Conservation (phyloP, 92 coral and sea anemone species). For the Porites evermanni region DNA sequence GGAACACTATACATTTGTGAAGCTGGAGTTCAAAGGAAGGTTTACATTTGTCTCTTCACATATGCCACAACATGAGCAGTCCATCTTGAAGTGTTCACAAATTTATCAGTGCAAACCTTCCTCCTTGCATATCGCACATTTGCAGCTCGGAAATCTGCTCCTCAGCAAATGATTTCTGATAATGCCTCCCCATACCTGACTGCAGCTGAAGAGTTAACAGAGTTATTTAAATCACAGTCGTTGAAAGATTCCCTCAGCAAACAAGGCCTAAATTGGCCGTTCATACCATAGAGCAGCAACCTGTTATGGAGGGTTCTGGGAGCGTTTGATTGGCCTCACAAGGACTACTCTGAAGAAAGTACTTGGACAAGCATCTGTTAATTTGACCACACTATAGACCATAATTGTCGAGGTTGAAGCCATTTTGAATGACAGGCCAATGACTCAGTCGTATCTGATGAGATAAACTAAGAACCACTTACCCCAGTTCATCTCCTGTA, state of each 20-base stretch:
- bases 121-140: too few relatives aligned
- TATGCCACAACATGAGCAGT: too few relatives aligned
- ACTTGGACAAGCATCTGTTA: conserved; percentile 42
- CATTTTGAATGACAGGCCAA: conserved; percentile 31
- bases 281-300: conserved; percentile 65
- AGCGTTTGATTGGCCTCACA: conserved; percentile 49
- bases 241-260: conserved; percentile 49
- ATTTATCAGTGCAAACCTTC: too few relatives aligned
- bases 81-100: too few relatives aligned
- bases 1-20: too few relatives aligned
- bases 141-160: too few relatives aligned
- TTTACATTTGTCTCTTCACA: too few relatives aligned
- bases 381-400: conserved; percentile 29
- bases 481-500: conserved; percentile 16
- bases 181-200: neutral
- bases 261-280: conserved; percentile 50
- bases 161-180: too few relatives aligned
- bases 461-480: conserved; percentile 46
- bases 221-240: conserved; percentile 42
- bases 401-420: conserved; percentile 29
- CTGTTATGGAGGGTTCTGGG: conserved; percentile 71
- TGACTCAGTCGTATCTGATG: conserved; percentile 54
- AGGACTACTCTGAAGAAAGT: conserved; percentile 54
- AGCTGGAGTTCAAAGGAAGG: too few relatives aligned
- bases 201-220: conserved; percentile 23